Conservation (phyloP, 2,888 invertebrate genomes). For the Chrysolina americana region DNA sequence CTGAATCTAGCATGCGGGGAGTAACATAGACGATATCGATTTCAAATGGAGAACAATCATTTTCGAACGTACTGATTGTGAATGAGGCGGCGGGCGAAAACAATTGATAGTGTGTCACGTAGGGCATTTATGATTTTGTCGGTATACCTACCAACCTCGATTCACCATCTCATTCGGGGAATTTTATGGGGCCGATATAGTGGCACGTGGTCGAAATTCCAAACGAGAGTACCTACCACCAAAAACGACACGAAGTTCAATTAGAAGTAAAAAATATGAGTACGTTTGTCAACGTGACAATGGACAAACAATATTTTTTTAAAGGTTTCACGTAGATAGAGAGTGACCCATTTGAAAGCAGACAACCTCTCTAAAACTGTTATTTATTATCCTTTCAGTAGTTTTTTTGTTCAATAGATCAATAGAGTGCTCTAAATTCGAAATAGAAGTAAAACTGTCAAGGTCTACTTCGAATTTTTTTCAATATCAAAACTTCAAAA, state of each 20-base stretch:
- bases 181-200: not conserved
- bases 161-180: not conserved
- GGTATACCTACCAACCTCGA: not conserved
- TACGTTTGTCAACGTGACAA: too few relatives aligned
- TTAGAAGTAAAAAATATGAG: too few relatives aligned
- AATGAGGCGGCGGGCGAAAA: not conserved
- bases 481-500: too few relatives aligned
- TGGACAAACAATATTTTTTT: too few relatives aligned
- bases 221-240: not conserved
- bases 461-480: too few relatives aligned
- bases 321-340: too few relatives aligned
- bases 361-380: too few relatives aligned
- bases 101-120: slow-evolving; percentile 29
- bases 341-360: too few relatives aligned
- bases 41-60: slow-evolving; percentile 43
- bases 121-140: slow-evolving; percentile 26
- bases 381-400: too few relatives aligned
- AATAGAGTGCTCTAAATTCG: too few relatives aligned
- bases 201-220: slow-evolving; percentile 5
- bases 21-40: slow-evolving; percentile 40
- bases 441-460: too few relatives aligned
- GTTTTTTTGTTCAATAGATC: too few relatives aligned
- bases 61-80: slow-evolving; percentile 12
- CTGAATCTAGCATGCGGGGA: slow-evolving; percentile 31
- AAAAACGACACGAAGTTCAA: not conserved